Percentiles rank a stretch among this genome's conserved stretches.
Conservation (phyloP, 1,140 invertebrate species). For the Drosophila equinoxialis region DNA sequence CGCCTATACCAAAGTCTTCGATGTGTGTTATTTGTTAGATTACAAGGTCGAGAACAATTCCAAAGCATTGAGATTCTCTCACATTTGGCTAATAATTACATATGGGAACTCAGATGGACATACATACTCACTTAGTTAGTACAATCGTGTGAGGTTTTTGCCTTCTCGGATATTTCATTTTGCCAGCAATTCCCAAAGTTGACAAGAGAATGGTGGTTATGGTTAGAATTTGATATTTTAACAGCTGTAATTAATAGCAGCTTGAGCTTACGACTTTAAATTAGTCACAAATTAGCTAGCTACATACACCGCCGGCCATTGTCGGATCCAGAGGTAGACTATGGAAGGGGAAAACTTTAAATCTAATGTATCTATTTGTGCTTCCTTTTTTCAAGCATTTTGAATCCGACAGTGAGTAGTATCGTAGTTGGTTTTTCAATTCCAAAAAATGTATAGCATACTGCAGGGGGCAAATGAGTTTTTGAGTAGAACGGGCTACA, state of each 20-base stretch:
- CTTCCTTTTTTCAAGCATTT: too few relatives aligned
- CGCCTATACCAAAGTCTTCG: slow-evolving; percentile 27
- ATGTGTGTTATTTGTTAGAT: slow-evolving; percentile 14
- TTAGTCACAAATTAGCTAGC: slow-evolving; percentile 59
- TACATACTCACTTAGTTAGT: not conserved
- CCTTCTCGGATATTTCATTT: slow-evolving; percentile 1
- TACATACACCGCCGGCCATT: not conserved
- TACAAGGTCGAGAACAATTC: slow-evolving; percentile 17
- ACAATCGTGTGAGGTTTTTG: slow-evolving; percentile 35
- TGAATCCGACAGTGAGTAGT: too few relatives aligned
- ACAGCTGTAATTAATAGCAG: slow-evolving; percentile 71
- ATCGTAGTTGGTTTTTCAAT: too few relatives aligned
- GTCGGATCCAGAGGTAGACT: too few relatives aligned
- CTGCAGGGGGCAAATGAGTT: too few relatives aligned
- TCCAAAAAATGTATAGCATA: too few relatives aligned
- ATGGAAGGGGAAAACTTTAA: too few relatives aligned
- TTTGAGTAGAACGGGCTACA: too few relatives aligned
- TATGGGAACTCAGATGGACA: slow-evolving; percentile 29
- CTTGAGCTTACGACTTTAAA: slow-evolving; percentile 58
- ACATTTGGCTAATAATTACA: slow-evolving; percentile 47
- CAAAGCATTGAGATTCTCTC: slow-evolving; percentile 35
- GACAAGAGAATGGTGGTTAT: slow-evolving; percentile 14
- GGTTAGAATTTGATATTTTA: slow-evolving; percentile 1
- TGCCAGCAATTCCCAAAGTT: slow-evolving; percentile 51
- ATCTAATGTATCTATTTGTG: too few relatives aligned